phyloP scores from a whole-genome alignment of 2,113 vertebrate species.

The Sinocyclocheilus rhinocerous region DNA sequence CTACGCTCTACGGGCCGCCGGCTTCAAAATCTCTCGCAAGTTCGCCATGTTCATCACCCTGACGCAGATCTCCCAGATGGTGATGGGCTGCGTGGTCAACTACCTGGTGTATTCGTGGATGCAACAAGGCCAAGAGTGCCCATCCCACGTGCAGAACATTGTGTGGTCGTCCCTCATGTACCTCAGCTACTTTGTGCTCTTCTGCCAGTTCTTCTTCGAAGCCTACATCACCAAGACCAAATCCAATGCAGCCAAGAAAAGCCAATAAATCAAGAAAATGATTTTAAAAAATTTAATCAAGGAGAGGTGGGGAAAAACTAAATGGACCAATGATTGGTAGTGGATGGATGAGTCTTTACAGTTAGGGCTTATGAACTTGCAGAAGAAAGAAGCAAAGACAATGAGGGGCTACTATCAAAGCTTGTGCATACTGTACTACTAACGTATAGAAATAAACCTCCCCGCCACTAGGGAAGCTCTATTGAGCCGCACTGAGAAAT shows the following conservation, averaged over 20 bases:
- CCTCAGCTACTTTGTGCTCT: conserved; percentile 99
- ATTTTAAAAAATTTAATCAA: conserved; percentile 62
- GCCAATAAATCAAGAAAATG: conserved; percentile 59
- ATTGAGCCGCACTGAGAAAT: conserved; percentile 59
- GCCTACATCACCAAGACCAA: conserved; percentile 90
- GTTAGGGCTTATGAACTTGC: conserved; percentile 42
- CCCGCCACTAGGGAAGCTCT: conserved; percentile 49
- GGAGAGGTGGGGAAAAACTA: conserved; percentile 20
- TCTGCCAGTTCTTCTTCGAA: conserved; percentile 98
- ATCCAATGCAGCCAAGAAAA: conserved; percentile 71
- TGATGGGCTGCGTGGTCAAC: conserved; percentile 95
- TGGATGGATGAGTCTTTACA: conserved; percentile 21
- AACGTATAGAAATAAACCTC: conserved; percentile 68
- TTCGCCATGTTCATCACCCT: conserved; percentile 99
- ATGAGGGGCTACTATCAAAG: conserved; percentile 60
- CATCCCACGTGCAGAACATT: conserved; percentile 96
- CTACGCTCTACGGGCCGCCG: conserved; percentile 92
- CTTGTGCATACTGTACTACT: conserved; percentile 63
- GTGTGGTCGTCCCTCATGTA: conserved; percentile 99
- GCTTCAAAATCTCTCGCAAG: conserved; percentile 94
- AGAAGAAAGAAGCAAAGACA: conserved; percentile 24
- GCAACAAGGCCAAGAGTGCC: conserved; percentile 93
- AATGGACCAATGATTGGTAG: conserved; percentile 39
- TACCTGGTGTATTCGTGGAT: conserved; percentile 98
- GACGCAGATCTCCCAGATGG: conserved; percentile 98